These are phyloP conservation scores for Napeogenes inachia DNA, from an alignment of 2,888 invertebrate species.

Conservation along the genomic window DNA sequence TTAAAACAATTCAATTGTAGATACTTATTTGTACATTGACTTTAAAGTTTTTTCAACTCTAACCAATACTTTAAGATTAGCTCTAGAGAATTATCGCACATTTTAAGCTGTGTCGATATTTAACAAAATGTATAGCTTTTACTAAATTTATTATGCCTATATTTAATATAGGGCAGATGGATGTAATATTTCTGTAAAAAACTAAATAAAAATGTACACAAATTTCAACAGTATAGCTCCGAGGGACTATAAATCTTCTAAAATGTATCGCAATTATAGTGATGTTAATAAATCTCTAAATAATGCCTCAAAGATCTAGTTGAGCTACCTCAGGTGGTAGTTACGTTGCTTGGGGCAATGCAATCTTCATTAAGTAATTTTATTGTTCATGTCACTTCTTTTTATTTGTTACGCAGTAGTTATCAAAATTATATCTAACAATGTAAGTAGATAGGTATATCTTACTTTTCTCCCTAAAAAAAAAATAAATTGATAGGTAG, in stretches of 20 bases:
- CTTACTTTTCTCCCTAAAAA: too few relatives aligned
- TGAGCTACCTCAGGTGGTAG: conserved; percentile 73
- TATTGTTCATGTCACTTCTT: conserved; percentile 30
- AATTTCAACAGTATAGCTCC: conserved; percentile 45
- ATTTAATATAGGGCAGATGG: not conserved
- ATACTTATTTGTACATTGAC: too few relatives aligned
- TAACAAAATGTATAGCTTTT: too few relatives aligned
- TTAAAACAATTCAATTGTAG: too few relatives aligned
- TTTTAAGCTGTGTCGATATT: too few relatives aligned
- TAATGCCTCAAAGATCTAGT: conserved; percentile 60
- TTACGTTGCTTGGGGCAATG: conserved; percentile 60
- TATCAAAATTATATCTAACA: conserved; percentile 1
- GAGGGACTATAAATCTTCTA: conserved; percentile 65
- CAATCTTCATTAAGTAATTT: conserved; percentile 67
- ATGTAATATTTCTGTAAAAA: not conserved
- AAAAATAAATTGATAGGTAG: too few relatives aligned
- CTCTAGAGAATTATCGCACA: too few relatives aligned
- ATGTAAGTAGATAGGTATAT: not conserved
- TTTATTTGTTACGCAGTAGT: conserved; percentile 4
- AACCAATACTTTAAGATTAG: too few relatives aligned
- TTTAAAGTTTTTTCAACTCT: too few relatives aligned
- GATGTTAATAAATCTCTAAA: conserved; percentile 69
- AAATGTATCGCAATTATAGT: conserved; percentile 59
- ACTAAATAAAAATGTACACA: not conserved
- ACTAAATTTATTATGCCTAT: not conserved